Base-by-base conservation (phyloP, 64 coral and sea anemone species). In the Catalaphyllia jardinei region DNA sequence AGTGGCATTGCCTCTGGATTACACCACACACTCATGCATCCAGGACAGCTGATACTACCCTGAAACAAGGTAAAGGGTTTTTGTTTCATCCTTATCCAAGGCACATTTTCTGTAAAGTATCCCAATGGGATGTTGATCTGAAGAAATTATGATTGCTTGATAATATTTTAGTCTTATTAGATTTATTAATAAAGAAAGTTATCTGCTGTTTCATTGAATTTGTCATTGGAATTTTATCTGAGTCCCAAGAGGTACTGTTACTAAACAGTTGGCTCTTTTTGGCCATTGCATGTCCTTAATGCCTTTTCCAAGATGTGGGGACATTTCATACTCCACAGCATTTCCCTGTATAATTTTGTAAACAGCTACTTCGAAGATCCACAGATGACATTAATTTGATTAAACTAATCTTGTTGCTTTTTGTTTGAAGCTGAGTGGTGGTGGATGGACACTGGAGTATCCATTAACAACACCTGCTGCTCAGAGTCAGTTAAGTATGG, bases 401-500 rank as follows among this genome's bases (percentile, higher is more conserved):
- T 83, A n/a, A 18, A 29, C 81, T 85, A 85, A 85, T 71, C 63
- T 50, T 85, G 81, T 85, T 85, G 62, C 81, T 85, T 85, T 85
- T 85, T 85, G 38, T 85, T 71, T 85, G 62, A 85, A 85, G 81
- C 81, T 85, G 81, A 71, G 63, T 85, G 62, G 31, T 71, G 81
- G 81, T 71, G 81, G 60, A 85, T 85, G 81, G 81, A 64, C 69
- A 38, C 33, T 85, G 81, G 81, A 85, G 81, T 85, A 71, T 85
- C 81, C 63, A 85, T 85, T 85, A 85, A n/a, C 81, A 85, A 85
- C 81, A 85, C 81, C 62, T 85, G 81, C 81, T 85, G 62, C 81
- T 71, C 61, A 85, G 30, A 46, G 0, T 42, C 60, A 84, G 81
- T 63, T 85, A 85, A 85, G 81, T 85, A 85, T 85, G 35, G 33